Evolutionary conservation across 2,113 vertebrate species (phyloP), one percentile per base, ranked within the genome.

Genomic region (Cariama cristata): DNA sequence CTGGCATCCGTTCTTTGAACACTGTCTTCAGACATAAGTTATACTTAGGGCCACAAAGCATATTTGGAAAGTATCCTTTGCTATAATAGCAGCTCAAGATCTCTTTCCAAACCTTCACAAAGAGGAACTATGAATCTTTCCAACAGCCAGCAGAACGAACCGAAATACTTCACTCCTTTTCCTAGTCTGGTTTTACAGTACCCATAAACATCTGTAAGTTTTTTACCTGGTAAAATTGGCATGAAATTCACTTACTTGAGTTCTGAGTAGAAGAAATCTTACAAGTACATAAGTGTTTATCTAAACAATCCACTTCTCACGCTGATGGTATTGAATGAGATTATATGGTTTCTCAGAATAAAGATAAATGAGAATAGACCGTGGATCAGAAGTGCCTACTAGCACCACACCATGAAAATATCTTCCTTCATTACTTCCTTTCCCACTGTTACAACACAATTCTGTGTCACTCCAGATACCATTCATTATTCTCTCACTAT

Each of bases 371-470:
- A 62, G 17, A 84, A 59, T 2, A 81, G 28, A 10, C 15, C 9
- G 42, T 19, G 14, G 8, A 52, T 32, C 26, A 80, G 15, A 84
- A 77, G 35, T 35, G 27, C 50, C 27, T 69, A 38, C 45, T 38
- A 68, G 44, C 32, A 44, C 21, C 0, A 0, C 6, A 2, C 14
- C 52, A 33, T 35, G 38, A 73, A 86, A 80, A 62, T 32, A 3
- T 42, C 13, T 68, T 88, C 52, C 22, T 87, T 59, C 28, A 16
- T 26, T 64, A 30, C 33, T 62, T 81, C 52, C 8, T 12, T 91
- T 91, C 49, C 52, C 44, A 88, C 40, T 56, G 16, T 53, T 87
- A 28, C 23, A 79, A 49, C 14, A 52, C 33, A 90, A 17, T 56
- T 73, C 42, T 28, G 20, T 50, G 18, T 50, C 42, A 45, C 40